phyloP scores from a whole-genome alignment of 2,797 vertebrate genomes.

The Podarcis siculus region DNA sequence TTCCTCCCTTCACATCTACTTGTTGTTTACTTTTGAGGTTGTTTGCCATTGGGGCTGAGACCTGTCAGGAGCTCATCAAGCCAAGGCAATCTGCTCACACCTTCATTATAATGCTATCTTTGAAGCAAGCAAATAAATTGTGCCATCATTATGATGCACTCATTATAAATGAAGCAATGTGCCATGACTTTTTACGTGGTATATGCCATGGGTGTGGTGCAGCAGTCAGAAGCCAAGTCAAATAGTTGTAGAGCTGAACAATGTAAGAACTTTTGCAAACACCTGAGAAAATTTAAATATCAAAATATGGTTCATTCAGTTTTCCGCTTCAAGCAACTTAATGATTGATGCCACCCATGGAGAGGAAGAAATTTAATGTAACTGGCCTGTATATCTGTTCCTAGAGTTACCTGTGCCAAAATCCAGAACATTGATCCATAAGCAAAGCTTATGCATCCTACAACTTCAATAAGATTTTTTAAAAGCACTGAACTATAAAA shows the following conservation, averaged over 20 bases:
- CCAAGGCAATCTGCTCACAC: conserved; percentile 57
- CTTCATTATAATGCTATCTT: conserved; percentile 38
- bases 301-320: conserved; percentile 16
- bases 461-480: not conserved
- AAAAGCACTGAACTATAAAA: not conserved
- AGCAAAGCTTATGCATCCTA: not conserved
- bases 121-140: conserved; percentile 39
- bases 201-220: not conserved
- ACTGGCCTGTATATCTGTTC: not conserved
- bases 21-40: conserved; percentile 74
- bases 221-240: conserved; percentile 17
- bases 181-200: conserved; percentile 29
- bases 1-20: conserved; percentile 56
- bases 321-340: conserved; percentile 6
- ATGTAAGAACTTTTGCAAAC: not conserved
- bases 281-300: conserved; percentile 22
- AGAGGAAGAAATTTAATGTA: not conserved
- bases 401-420: not conserved
- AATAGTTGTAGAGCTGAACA: not conserved
- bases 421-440: not conserved
- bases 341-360: not conserved
- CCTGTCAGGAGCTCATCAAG: conserved; percentile 70
- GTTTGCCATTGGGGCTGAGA: conserved; percentile 82
- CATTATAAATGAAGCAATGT: conserved; percentile 61
- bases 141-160: not conserved